Evolutionary conservation across 1,140 invertebrate genomes (phyloP).

Genomic region (Drepana arcuata): DNA sequence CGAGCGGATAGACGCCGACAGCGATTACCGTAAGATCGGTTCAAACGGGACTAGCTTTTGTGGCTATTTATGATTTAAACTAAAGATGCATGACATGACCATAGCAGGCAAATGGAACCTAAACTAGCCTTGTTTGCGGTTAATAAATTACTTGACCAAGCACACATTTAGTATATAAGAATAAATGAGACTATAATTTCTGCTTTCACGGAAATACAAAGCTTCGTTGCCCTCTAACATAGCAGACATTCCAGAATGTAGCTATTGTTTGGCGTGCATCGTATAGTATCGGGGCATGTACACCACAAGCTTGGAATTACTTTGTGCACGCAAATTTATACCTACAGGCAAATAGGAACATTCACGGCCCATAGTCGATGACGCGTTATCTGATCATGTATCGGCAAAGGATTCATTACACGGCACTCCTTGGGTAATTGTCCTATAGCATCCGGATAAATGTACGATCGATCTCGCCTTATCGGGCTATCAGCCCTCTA

Average conservation of each 20-base stretch:
- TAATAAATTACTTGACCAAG: constrained; percentile 16
- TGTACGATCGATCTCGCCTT: constrained; percentile 46
- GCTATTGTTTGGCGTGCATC: constrained; percentile 18
- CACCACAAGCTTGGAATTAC: constrained; percentile 3
- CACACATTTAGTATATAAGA: no score
- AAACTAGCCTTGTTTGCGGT: constrained; percentile 12
- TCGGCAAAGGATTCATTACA: constrained; percentile 45
- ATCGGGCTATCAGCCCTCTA: constrained; percentile 41
- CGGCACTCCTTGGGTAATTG: constrained; percentile 37
- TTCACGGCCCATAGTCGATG: constrained; percentile 21
- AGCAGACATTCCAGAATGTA: constrained; percentile 5
- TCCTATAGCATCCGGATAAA: constrained; percentile 31
- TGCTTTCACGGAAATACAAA: no score
- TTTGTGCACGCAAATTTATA: constrained; percentile 15
- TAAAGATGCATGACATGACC: constrained; percentile 18
- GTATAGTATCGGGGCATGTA: constrained; percentile 9
- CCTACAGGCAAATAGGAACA: constrained; percentile 24
- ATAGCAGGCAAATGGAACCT: no score
- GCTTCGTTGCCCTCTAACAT: no score
- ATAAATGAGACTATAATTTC: no score
- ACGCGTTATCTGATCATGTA: constrained; percentile 34
- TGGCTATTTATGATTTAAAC: constrained; percentile 18
- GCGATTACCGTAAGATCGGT: constrained; percentile 34
- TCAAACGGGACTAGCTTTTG: constrained; percentile 38
- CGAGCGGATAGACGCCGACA: constrained; percentile 23